Evolutionary conservation across 1,140 invertebrate genomes (phyloP), one percentile per base, ranked within the genome.

Genomic region (Zelostemma sp.): DNA sequence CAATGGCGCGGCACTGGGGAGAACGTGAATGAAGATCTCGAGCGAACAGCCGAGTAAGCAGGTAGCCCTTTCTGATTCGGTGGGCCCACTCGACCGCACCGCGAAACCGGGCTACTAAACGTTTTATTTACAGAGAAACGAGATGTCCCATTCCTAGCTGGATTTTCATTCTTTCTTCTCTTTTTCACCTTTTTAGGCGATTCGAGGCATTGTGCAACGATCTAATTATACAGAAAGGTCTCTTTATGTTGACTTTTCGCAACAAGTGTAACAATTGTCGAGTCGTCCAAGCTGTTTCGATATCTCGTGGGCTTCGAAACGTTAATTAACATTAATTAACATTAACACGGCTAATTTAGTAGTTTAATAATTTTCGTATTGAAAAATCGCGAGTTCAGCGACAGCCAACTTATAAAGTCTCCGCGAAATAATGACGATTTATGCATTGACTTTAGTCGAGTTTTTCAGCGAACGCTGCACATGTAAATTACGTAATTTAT

Each of bases 11-110:
- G 55, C 51, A 53, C 54, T 18, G 47, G 38, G 41, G 21, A 50
- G 18, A 8, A 9, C 45, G 31, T 73, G 68, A 81, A 80, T 76
- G 71, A 79, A 80, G 75, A 79, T 61, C 66, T 79, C 72, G 77
- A 35, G 35, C 18, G 17, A 40, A 64, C 47, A 19, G 45, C 45
- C 55, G 38, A 63, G 19, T 53, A 76, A 48, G 66, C 71, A 76
- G 76, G 73, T 74, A 74, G 76, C 61, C 67, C 72, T 78, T 73
- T 73, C 63, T 66, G 62, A 46, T 54, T 66, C 67, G 69, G 72
- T 76, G 63, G 74, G 73, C 72, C 56, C 35, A 63, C 38, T 49
- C 70, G 68, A 80, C 78, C 79, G 68, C 79, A 80, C 65, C 66
- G 53, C 68, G 62, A 68, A 77, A 77, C 77, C 67, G n/a, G 53